A percentile compares a stretch with the other conserved stretches of the same genome.
Conservation (phyloP, 2,797 vertebrate genomes). For the Aratinga solstitialis region DNA sequence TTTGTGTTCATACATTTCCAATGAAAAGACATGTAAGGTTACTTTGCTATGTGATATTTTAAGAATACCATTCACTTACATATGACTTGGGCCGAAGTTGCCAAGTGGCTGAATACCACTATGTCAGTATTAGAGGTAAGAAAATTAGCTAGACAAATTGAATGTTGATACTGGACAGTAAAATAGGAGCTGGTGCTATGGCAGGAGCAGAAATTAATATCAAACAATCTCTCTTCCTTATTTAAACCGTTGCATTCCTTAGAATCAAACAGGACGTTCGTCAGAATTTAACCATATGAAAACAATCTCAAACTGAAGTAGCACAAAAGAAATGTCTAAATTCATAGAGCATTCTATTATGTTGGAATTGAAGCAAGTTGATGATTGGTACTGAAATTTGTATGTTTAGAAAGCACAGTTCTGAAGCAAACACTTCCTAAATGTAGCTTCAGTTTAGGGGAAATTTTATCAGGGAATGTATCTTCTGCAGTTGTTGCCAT, state of each 20-base stretch:
- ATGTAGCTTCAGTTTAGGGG: not conserved
- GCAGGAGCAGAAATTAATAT: not conserved
- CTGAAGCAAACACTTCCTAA: not conserved
- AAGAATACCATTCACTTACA: not conserved
- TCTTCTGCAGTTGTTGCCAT: conserved; percentile 37
- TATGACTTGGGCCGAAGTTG: not conserved
- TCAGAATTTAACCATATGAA: accelerated
- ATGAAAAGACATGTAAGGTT: not conserved
- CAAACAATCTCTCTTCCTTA: not conserved
- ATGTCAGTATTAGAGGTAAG: not conserved
- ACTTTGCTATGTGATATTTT: not conserved
- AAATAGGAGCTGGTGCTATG: not conserved
- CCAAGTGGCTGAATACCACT: not conserved
- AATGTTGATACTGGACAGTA: not conserved
- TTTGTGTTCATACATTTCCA: not conserved
- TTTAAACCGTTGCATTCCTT: not conserved
- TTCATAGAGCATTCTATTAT: not conserved
- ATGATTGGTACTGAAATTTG: not conserved
- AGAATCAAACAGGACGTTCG: not conserved
- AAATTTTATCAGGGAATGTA: not conserved
- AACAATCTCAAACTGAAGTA: not conserved
- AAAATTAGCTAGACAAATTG: not conserved
- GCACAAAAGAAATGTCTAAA: not conserved
- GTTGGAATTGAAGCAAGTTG: not conserved
- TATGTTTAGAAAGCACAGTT: not conserved